phyloP scores from a whole-genome alignment of 2,888 invertebrate species.

The Diarsia dahlii region DNA sequence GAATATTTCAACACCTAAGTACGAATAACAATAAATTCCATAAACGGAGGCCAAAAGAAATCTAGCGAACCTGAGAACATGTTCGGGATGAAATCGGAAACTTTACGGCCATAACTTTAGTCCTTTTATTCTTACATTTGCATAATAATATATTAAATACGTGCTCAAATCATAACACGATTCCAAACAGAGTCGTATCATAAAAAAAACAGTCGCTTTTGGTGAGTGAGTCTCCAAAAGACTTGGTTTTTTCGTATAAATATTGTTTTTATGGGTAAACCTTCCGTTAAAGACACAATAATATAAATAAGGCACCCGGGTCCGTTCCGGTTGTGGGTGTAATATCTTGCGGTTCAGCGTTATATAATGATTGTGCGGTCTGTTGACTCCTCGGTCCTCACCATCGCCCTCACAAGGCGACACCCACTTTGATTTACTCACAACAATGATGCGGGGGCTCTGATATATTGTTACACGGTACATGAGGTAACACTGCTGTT shows the following conservation, averaged over 20 bases:
- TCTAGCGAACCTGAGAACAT: constrained; percentile 21
- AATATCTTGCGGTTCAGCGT: constrained; percentile 62
- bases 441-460: constrained; percentile 88
- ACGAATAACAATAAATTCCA: constrained; percentile 26
- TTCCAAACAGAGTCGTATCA: constrained; percentile 32
- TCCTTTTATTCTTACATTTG: constrained; percentile 48
- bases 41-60: constrained; percentile 27
- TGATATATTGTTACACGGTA: constrained; percentile 80
- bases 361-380: constrained; percentile 65
- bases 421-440: constrained; percentile 81
- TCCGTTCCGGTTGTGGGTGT: constrained; percentile 63
- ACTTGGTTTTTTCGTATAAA: constrained; percentile 49
- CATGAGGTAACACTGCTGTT: constrained; percentile 82
- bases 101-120: constrained; percentile 22
- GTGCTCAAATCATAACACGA: constrained; percentile 49
- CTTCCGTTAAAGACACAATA: constrained; percentile 62
- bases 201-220: constrained; percentile 38
- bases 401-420: constrained; percentile 55
- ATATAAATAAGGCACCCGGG: constrained; percentile 62
- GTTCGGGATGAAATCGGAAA: constrained; percentile 31
- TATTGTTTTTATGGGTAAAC: constrained; percentile 50
- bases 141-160: constrained; percentile 40
- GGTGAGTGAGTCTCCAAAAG: constrained; percentile 27
- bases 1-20: constrained; percentile 39
- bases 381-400: constrained; percentile 63